These are phyloP conservation scores for Octopus bimaculoides DNA, from an alignment of 1,140 invertebrate species.

Conservation along the genomic window DNA sequence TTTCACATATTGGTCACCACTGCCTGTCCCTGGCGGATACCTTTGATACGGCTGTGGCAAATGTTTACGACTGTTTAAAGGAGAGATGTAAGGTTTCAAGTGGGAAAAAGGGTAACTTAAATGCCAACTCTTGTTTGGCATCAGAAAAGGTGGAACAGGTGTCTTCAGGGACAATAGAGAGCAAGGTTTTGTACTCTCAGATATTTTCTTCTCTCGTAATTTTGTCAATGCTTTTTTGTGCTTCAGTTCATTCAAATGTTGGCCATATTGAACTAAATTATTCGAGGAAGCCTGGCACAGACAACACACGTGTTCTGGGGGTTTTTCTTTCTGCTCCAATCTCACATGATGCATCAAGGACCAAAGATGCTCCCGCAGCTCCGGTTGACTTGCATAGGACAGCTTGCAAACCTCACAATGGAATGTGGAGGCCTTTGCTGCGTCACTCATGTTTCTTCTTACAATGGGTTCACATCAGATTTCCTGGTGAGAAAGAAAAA, in stretches of 20 bases:
- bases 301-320: not conserved
- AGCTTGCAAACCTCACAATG: not conserved
- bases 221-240: slow-evolving; percentile 3
- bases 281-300: not conserved
- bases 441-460: no score
- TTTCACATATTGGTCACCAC: no score
- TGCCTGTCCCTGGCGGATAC: no score
- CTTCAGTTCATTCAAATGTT: not conserved
- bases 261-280: not conserved
- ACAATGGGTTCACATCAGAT: no score
- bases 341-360: not conserved
- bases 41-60: no score
- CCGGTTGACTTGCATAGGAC: not conserved
- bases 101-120: not conserved
- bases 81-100: not conserved
- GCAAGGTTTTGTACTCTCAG: no score
- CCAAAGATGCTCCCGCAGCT: not conserved
- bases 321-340: not conserved
- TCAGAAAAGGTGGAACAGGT: not conserved
- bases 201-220: not conserved
- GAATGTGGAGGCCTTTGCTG: no score
- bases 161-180: no score
- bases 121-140: not conserved
- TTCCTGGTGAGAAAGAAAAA: no score
- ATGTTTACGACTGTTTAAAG: no score